Evolutionary conservation across 2,113 vertebrate species (phyloP).

Genomic region (Nycticorax nycticorax): DNA sequence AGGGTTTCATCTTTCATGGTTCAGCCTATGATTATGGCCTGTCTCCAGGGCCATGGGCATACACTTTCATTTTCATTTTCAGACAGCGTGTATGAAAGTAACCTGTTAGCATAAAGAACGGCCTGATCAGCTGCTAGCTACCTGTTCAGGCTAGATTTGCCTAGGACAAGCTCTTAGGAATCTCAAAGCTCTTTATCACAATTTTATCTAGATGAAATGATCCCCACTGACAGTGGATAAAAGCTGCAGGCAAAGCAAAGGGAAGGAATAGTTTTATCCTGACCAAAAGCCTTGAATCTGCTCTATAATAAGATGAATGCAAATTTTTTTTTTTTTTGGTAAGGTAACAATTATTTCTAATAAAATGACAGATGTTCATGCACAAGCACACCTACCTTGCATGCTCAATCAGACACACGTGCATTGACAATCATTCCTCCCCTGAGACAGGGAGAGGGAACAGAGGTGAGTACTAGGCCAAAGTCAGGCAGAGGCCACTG

Average conservation of each 20-base stretch:
- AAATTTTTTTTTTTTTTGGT: neutral
- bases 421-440: neutral
- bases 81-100: neutral
- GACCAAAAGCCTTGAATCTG: neutral
- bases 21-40: neutral
- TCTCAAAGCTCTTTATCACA: neutral
- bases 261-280: neutral
- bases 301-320: neutral
- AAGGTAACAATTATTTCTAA: neutral
- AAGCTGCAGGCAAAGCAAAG: neutral
- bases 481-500: neutral
- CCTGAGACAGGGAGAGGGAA: neutral
- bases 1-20: neutral
- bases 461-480: neutral
- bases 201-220: neutral
- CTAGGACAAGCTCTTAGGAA: neutral
- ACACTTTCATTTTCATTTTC: neutral
- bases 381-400: neutral
- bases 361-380: neutral
- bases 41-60: neutral
- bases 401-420: neutral
- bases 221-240: neutral
- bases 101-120: neutral
- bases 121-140: neutral
- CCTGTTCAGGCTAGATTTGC: neutral